Evolutionary conservation across 1,140 invertebrate species (phyloP), one percentile per base, ranked within the genome.

Genomic region (Caenorhabditis brenneri): DNA sequence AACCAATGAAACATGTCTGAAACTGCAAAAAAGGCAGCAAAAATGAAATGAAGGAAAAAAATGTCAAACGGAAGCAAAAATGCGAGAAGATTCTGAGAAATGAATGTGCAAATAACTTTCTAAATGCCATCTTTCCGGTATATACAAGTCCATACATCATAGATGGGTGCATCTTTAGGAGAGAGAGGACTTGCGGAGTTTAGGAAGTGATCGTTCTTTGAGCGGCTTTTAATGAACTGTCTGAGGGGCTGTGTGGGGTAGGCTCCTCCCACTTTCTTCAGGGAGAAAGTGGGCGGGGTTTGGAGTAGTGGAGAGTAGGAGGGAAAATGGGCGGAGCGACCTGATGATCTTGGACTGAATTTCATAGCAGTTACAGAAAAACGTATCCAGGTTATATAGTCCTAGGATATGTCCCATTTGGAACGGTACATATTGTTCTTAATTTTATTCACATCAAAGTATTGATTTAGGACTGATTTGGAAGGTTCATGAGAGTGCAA

Each of bases 71-170:
- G 22, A 24, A 16, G 53, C 10, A 55, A 55, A 7, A 3, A 42
- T 42, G n/a, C 39, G 39, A 42, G 53, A 9, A 55, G 19, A 55
- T 55, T 55, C 53, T 55, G 19, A 55, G 53, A 55, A 55, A 55
- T 55, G 53, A 27, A 27, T 27, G 9, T 6, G 1, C 27, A 0
- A 16, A 24, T 29, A 6, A 9, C 22, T 27, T 51, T 55, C 19
- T 65, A n/a, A 36, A 33, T 36, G 15, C 7, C 9, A 27, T 9
- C 29, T 65, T 65, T 65, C 58, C 58, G 58, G 58, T 65, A 31
- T n/a, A n/a, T n/a, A 27, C 53, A 65, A 33, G 31, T 36, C 10
- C 31, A 65, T 58, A 65, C 58, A 65, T 65, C 58, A 65, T n/a
- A 65, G 58, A 65, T 65, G 29, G 19, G 31, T n/a, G n/a, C n/a